These are phyloP conservation scores for Zophobas morio DNA, from an alignment of 1,140 invertebrate genomes.

Conservation along the genomic window DNA sequence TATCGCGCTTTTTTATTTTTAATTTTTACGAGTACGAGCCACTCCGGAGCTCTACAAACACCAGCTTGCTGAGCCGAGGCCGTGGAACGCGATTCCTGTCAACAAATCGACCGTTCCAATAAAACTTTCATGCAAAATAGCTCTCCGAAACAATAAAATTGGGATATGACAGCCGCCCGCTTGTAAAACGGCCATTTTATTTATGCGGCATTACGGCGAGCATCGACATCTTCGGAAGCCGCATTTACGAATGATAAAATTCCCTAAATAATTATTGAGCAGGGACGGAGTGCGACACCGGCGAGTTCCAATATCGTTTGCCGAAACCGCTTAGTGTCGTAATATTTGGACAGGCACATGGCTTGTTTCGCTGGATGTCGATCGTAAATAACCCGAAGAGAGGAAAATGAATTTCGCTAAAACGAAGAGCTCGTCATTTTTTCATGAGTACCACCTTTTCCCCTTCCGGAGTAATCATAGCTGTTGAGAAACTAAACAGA, in stretches of 20 bases:
- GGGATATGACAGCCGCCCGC: constrained; percentile 19
- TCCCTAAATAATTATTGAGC: constrained; percentile 24
- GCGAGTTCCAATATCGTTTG: too few relatives aligned
- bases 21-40: constrained; percentile 24
- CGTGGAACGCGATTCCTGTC: constrained; percentile 1
- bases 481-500: too few relatives aligned
- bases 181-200: constrained; percentile 35
- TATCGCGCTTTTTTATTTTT: constrained; percentile 28
- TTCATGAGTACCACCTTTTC: too few relatives aligned
- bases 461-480: too few relatives aligned
- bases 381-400: too few relatives aligned
- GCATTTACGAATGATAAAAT: constrained; percentile 13
- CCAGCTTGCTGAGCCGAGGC: background rate
- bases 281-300: background rate
- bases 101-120: constrained; percentile 30
- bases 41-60: constrained; percentile 10
- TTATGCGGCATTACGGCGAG: constrained; percentile 15
- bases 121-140: constrained; percentile 41
- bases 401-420: too few relatives aligned
- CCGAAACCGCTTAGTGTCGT: background rate
- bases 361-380: too few relatives aligned
- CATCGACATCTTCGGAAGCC: constrained; percentile 18
- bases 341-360: background rate
- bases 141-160: constrained; percentile 33
- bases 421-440: too few relatives aligned